Evolutionary conservation across 2,888 invertebrate genomes (phyloP).

Genomic region (Crematogaster levior): DNA sequence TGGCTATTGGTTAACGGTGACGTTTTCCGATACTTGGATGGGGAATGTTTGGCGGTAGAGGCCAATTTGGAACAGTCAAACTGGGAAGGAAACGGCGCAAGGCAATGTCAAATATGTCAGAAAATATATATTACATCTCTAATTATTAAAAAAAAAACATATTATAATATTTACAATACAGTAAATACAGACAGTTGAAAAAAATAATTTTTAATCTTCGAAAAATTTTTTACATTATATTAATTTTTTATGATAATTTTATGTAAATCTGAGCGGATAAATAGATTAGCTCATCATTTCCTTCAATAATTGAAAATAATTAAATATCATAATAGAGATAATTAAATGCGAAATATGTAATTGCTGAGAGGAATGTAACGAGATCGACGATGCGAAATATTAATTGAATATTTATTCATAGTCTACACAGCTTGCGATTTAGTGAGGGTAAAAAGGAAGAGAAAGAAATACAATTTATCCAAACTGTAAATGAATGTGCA

Average conservation of each 20-base stretch:
- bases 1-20: slow-evolving; percentile 53
- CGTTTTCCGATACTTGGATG: slow-evolving; percentile 47
- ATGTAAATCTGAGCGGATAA: background rate
- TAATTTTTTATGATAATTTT: background rate
- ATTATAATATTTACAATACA: no score
- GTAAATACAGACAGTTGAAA: background rate
- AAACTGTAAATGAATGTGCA: background rate
- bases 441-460: background rate
- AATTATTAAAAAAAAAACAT: background rate
- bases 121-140: background rate
- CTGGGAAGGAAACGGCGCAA: slow-evolving; percentile 34
- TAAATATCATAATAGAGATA: slow-evolving; percentile 8
- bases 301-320: slow-evolving; percentile 24
- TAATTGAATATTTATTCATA: slow-evolving; percentile 44
- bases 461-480: slow-evolving; percentile 11
- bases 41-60: slow-evolving; percentile 40
- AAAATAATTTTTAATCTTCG: background rate
- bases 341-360: slow-evolving; percentile 19
- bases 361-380: slow-evolving; percentile 21
- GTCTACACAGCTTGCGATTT: slow-evolving; percentile 25
- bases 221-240: background rate
- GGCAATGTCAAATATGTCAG: slow-evolving; percentile 26
- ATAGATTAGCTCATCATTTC: slow-evolving; percentile 1
- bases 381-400: slow-evolving; percentile 36
- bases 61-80: slow-evolving; percentile 46